Evolutionary conservation across 2,888 invertebrate genomes (phyloP), one percentile per base, ranked within the genome.

Genomic region (Autographa gamma): DNA sequence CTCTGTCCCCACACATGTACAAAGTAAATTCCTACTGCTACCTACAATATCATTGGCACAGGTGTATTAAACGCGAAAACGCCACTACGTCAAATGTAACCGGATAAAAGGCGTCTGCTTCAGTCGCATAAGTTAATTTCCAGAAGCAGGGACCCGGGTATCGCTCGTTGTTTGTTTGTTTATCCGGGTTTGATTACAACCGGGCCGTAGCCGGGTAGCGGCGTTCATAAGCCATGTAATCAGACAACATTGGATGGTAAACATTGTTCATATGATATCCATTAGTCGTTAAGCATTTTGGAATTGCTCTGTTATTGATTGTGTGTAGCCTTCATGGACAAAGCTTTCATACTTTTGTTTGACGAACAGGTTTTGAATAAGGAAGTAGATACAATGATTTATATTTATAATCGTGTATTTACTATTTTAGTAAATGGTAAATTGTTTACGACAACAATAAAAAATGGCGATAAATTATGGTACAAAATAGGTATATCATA

Each of bases 251-350:
- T 86, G 76, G 77, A 87, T 84, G 74, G 79, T 85, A 85, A 83
- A 86, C 84, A 86, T 83, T 88, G 85, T 83, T 82, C 81, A 80
- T 83, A 75, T 80, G 85, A 86, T 83, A 87, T 83, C 87, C 83
- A 84, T 84, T 83, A 79, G 73, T 66, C 74, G 74, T 77, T 84
- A 84, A 84, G 83, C 75, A 84, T 84, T 84, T 83, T 77, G 80
- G 67, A 83, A 85, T 88, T 80, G 72, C 65, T 77, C 76, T 72
- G 58, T 43, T 81, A 84, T 84, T 66, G 83, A 83, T 84, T 84
- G 75, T 76, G 66, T 63, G 32, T 61, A 60, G 43, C 70, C 69
- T 81, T 74, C 41, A 65, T 56, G 19, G 9, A 61, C 59, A 61
- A 56, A 25, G 54, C 54, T 56, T 56, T 19, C 3, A 25, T 25